Evolutionary conservation across 2,113 vertebrate species (phyloP).

Genomic region (Sturnus vulgaris): DNA sequence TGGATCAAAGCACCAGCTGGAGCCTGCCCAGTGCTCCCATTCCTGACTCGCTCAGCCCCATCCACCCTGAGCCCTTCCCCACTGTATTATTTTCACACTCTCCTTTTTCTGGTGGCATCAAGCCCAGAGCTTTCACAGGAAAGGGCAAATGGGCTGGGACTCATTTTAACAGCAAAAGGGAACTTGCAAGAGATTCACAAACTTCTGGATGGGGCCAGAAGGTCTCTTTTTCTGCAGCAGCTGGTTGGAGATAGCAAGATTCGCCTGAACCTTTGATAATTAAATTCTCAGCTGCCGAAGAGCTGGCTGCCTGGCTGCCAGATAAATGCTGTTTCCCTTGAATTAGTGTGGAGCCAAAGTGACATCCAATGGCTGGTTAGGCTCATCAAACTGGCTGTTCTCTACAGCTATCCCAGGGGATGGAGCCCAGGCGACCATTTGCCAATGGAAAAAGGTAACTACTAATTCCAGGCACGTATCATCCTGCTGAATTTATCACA

Average conservation of each 20-base stretch:
- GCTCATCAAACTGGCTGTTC: constrained; percentile 64
- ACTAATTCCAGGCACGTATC: constrained; percentile 35
- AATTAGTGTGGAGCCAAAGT: constrained; percentile 67
- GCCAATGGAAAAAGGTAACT: constrained; percentile 52
- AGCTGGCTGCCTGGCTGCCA: constrained; percentile 52
- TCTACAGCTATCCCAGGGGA: constrained; percentile 42
- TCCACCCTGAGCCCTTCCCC: neutral
- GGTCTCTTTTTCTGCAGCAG: constrained; percentile 61
- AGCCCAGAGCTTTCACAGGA: constrained; percentile 18
- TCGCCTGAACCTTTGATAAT: constrained; percentile 61
- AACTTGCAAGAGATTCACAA: constrained; percentile 39
- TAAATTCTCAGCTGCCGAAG: constrained; percentile 61
- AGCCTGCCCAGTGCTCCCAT: neutral
- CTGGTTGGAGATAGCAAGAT: constrained; percentile 58
- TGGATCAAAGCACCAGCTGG: constrained; percentile 16
- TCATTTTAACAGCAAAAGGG: constrained; percentile 41
- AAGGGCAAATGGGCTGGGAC: constrained; percentile 15
- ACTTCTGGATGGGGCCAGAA: constrained; percentile 58
- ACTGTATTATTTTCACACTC: neutral
- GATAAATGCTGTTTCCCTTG: constrained; percentile 65
- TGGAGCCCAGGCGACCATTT: constrained; percentile 46
- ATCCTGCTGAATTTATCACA: constrained; percentile 57
- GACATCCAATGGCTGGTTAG: constrained; percentile 69
- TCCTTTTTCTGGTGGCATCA: constrained; percentile 4
- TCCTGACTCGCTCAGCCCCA: neutral